Base-by-base conservation (phyloP, 2,113 vertebrate species). In the Burhinus oedicnemus region DNA sequence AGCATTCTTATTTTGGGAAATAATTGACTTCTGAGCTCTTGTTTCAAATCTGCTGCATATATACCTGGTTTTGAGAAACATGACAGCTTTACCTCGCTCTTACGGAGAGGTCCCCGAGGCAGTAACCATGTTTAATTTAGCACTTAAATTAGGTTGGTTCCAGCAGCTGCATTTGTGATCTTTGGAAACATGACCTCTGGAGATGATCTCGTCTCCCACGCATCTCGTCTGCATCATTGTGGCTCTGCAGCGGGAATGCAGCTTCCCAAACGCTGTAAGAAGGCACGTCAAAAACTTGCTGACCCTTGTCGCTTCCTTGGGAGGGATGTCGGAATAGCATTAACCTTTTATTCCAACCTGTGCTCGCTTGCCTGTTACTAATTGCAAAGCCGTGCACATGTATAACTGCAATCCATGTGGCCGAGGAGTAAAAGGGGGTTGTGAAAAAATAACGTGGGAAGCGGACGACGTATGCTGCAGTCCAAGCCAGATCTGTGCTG, bases 91-190 rank as follows among this genome's bases (percentile, higher is more conserved):
- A 58, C 52, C 36, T 80, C 5, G 62, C 29, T 34, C 61, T 82
- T 51, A 30, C 4, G 4, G 45, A 70, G 40, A 72, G 44, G 45
- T 79, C 60, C 47, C 23, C 1, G 2, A 34, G 92, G 52, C 78
- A 90, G 40, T n/a, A 68, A 44, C 81, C 64, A 9, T 61, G 49
- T 82, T 97, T 96, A 89, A 91, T 90, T 95, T 87, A 93, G 83
- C 90, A 66, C 62, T 93, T 87, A 93, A 92, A 90, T 93, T 72
- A 87, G 72, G 83, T 89, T 72, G 66, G 25, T 94, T 90, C 88
- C 76, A 95, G 84, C 54, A 94, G 89, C 62, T 92, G 51, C 62
- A 52, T 54, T 87, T 76, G 15, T 58, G 74, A 84, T 91, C 52
- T 74, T 90, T 34, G 65, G 82, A 64, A 79, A 32, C 30, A 6